Base-by-base conservation (phyloP, 1,140 invertebrate species). In the Helicoverpa zea region DNA sequence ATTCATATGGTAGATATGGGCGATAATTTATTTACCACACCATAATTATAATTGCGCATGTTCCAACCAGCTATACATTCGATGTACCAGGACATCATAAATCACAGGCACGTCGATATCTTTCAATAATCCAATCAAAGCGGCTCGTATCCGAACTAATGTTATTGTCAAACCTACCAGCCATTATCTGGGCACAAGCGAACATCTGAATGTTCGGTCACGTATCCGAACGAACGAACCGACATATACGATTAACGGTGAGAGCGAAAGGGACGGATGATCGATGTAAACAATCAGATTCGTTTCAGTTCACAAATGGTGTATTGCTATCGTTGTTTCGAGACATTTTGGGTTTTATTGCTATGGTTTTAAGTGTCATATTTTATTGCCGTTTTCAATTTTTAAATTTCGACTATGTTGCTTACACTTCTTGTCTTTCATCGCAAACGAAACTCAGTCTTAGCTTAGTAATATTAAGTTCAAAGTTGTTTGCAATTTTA, bases 121-220 rank as follows among this genome's bases (percentile, higher is more conserved):
- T 94, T 93, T 93, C 91, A 93, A 94, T 94, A 94, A 93, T 92
- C 92, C 91, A 94, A 94, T 94, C 92, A 93, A 91, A 92, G 87
- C 87, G 85, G 86, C 83, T 89, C 90, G 86, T 89, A 89, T 89
- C 88, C 87, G 86, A 90, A 92, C 90, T 93, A 92, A 93, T 92
- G 91, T 93, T 92, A 93, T 94, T 93, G 92, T 93, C 92, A 91
- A 94, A 92, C 90, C 89, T 88, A 89, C 87, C 85, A 89, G 87
- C 90, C 87, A 93, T 94, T 93, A 93, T 90, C 86, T 86, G 85
- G 76, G 83, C 88, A 82, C 81, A 84, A 93, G 90, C 88, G 87
- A 88, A 82, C 87, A 91, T 92, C 89, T 87, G 86, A 90, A 94
- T 93, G 91, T 90, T 88, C 90, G 88, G 92, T 91, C 92, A 94